Evolutionary conservation across 2,797 vertebrate genomes (phyloP).

Genomic region (Luscinia luscinia): DNA sequence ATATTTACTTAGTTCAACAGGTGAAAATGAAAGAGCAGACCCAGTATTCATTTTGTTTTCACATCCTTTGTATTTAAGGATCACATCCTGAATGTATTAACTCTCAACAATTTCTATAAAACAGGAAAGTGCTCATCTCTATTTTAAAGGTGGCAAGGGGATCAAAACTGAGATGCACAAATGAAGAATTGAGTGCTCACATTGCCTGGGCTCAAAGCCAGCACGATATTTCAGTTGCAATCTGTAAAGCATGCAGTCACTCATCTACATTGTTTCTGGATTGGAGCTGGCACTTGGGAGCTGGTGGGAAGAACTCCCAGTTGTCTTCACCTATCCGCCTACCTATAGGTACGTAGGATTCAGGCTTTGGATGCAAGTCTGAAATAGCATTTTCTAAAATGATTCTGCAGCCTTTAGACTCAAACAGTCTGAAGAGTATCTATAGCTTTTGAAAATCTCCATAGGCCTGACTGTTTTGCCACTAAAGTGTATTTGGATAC

Average conservation of each 20-base stretch:
- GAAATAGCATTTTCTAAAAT: conserved; percentile 25
- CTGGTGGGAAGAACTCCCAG: conserved; percentile 51
- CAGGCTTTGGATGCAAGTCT: not conserved
- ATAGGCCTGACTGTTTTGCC: not conserved
- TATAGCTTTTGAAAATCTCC: not conserved
- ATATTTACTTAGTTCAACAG: not conserved
- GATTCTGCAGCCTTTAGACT: not conserved
- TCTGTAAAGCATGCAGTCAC: conserved; percentile 44
- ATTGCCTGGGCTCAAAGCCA: conserved; percentile 30
- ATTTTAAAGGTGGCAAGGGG: not conserved
- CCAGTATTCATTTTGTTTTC: not conserved
- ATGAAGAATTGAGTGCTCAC: conserved; percentile 17
- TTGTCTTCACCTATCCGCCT: conserved; percentile 65
- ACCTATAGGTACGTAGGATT: conserved; percentile 24
- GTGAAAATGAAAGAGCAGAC: not conserved
- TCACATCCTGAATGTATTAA: not conserved
- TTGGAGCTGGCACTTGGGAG: conserved; percentile 29
- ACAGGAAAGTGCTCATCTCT: not conserved
- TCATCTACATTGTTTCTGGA: conserved; percentile 48
- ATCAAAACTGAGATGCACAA: conserved; percentile 8
- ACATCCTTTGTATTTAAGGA: not conserved
- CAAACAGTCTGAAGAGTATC: not conserved
- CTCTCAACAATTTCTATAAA: not conserved
- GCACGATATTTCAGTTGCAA: conserved; percentile 25
- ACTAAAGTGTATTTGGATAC: not conserved